Percentiles rank a stretch among this genome's conserved stretches.
Conservation (phyloP, 92 coral and sea anemone species). For the Chrysogorgia sp. region DNA sequence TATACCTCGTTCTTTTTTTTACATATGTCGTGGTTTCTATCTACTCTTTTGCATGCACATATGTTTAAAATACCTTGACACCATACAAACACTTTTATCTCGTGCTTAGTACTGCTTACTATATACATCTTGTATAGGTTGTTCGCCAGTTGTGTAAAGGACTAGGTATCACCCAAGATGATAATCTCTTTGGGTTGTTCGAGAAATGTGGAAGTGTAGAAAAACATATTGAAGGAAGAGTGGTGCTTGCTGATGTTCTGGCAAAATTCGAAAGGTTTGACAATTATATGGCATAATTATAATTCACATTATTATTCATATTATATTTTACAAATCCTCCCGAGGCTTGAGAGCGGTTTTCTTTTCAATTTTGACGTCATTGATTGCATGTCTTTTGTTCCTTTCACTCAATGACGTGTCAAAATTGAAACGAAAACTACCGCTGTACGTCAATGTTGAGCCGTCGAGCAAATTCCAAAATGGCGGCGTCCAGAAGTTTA, state of each 20-base stretch:
- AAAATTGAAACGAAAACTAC: too few relatives aligned
- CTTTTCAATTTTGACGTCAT: too few relatives aligned
- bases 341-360: neutral
- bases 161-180: slow-evolving; percentile 74
- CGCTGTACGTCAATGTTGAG: too few relatives aligned
- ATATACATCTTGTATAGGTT: slow-evolving; percentile 57
- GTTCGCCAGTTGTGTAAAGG: slow-evolving; percentile 91
- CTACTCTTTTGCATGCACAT: neutral
- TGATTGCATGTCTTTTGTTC: too few relatives aligned
- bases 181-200: slow-evolving; percentile 88
- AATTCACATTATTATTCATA: neutral
- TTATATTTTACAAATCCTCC: neutral
- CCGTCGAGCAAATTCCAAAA: too few relatives aligned
- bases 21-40: too few relatives aligned
- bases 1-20: too few relatives aligned
- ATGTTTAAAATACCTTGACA: neutral
- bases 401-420: too few relatives aligned
- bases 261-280: slow-evolving; percentile 96
- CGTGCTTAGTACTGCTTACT: neutral
- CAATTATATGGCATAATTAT: neutral
- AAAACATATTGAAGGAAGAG: slow-evolving; percentile 93
- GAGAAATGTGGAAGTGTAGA: slow-evolving; percentile 93
- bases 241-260: slow-evolving; percentile 93
- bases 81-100: neutral
- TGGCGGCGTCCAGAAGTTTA: too few relatives aligned